Conservation (phyloP, 2,797 vertebrate genomes). For the Phoebastria nigripes region DNA sequence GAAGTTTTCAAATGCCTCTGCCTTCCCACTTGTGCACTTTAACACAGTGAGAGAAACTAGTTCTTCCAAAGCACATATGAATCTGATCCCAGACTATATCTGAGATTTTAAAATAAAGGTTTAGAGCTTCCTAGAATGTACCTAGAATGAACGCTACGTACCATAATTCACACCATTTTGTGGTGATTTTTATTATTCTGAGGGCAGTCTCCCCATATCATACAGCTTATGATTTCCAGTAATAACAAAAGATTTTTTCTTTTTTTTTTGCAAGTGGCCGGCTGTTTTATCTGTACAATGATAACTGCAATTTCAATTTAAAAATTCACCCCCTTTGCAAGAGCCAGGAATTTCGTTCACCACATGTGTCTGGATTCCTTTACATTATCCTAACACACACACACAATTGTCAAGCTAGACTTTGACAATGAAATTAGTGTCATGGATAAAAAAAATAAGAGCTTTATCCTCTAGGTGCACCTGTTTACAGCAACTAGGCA, state of each 20-base stretch:
- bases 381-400: slow-evolving; percentile 60
- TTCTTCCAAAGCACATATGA: background rate
- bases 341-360: slow-evolving; percentile 36
- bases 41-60: slow-evolving; percentile 3
- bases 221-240: background rate
- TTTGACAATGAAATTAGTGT: slow-evolving; percentile 80
- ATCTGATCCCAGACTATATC: background rate
- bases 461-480: slow-evolving; percentile 79
- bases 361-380: slow-evolving; percentile 71
- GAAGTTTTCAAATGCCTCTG: slow-evolving; percentile 26
- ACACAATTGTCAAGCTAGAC: slow-evolving; percentile 60
- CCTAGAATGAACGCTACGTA: background rate
- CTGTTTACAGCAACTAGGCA: slow-evolving; percentile 77
- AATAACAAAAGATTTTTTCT: background rate
- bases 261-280: background rate
- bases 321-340: background rate
- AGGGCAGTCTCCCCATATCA: background rate
- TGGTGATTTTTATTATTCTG: slow-evolving; percentile 30
- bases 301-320: slow-evolving; percentile 16
- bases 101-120: slow-evolving; percentile 3
- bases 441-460: slow-evolving; percentile 54
- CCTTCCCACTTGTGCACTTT: slow-evolving; percentile 35
- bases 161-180: background rate
- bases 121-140: background rate
- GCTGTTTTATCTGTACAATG: background rate